These are phyloP conservation scores for Balaeniceps rex DNA, from an alignment of 2,113 vertebrate genomes.

Conservation along the genomic window DNA sequence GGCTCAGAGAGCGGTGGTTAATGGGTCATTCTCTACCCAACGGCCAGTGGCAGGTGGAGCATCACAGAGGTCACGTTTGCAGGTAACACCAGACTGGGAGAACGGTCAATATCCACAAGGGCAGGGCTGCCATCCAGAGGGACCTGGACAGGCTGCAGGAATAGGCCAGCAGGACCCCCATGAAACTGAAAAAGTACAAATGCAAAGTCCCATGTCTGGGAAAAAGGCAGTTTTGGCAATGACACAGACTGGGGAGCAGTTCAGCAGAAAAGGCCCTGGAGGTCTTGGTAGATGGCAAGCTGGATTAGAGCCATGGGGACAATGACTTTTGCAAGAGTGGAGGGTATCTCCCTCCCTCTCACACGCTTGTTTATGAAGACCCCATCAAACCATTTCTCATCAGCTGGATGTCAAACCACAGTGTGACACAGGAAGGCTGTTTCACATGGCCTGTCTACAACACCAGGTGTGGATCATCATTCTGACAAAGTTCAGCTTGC, in stretches of 20 bases:
- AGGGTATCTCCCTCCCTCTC: background rate
- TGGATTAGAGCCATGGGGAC: background rate
- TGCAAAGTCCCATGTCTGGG: background rate
- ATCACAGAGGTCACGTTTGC: background rate
- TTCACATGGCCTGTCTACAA: background rate
- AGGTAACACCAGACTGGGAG: background rate
- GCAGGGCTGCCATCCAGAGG: background rate
- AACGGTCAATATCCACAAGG: no score
- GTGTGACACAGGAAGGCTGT: background rate
- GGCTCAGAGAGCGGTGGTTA: no score
- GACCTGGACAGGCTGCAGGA: background rate
- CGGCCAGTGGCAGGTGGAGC: background rate
- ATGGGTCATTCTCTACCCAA: background rate
- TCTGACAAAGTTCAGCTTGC: background rate
- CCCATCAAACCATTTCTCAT: background rate
- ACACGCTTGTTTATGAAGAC: background rate
- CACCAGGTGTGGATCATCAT: background rate
- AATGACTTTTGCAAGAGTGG: background rate
- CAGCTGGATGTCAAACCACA: background rate
- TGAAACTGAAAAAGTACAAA: background rate
- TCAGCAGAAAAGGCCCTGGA: background rate
- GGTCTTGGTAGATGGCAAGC: background rate
- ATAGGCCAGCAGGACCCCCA: background rate
- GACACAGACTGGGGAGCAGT: background rate
- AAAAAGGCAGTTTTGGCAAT: background rate